These are phyloP conservation scores for Tragelaphus imberbis DNA, from an alignment of 2,113 vertebrate species.

Conservation along the genomic window DNA sequence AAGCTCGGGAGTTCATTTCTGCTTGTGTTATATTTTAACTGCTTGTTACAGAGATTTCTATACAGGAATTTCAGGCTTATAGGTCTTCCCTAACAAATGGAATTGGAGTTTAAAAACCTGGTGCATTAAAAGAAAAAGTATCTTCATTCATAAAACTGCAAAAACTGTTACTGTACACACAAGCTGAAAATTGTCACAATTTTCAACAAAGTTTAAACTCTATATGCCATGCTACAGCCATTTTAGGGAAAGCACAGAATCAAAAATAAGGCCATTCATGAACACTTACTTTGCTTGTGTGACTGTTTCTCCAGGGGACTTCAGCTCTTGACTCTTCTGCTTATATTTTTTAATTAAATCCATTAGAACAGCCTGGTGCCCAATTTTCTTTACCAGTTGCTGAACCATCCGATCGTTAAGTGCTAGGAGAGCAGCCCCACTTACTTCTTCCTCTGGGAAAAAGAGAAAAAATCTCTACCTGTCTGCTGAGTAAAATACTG, in stretches of 20 bases:
- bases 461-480: conserved; percentile 18
- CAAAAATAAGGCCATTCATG: not conserved
- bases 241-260: not conserved
- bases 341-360: conserved; percentile 79
- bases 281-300: conserved; percentile 69
- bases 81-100: not conserved
- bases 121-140: not conserved
- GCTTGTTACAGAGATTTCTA: not conserved
- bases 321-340: conserved; percentile 41
- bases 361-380: conserved; percentile 81
- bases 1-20: not conserved
- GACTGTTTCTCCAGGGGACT: conserved; percentile 6
- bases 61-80: not conserved
- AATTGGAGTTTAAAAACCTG: not conserved
- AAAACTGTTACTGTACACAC: not conserved
- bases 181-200: not conserved
- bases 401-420: conserved; percentile 82
- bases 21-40: not conserved
- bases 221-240: accelerated
- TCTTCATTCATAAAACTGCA: not conserved
- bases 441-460: conserved; percentile 80
- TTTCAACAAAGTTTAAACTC: not conserved
- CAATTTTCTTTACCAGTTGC: conserved; percentile 82
- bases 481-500: not conserved
- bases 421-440: conserved; percentile 77